A percentile compares a stretch with the other conserved stretches of the same genome.
These are phyloP conservation scores for Araneus ventricosus DNA, from an alignment of 1,140 invertebrate genomes.

Conservation along the genomic window DNA sequence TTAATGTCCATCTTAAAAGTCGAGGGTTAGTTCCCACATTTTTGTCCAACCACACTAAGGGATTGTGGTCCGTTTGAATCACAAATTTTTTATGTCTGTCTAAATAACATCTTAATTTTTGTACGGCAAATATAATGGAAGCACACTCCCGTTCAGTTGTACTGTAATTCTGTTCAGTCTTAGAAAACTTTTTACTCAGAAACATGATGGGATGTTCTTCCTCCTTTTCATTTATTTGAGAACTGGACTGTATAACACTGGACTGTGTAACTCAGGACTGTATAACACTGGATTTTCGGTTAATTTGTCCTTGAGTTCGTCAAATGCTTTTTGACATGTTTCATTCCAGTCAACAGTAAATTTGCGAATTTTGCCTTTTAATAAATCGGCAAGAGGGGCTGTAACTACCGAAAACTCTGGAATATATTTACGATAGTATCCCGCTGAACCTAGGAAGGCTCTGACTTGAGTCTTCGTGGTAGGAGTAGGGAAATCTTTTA, in stretches of 20 bases:
- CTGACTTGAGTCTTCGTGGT: no score
- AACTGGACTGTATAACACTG: constrained; percentile 3
- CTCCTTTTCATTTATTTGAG: neutral
- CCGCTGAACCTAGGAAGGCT: neutral
- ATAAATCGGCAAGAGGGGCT: neutral
- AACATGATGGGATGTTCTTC: constrained; percentile 32
- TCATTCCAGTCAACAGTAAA: no score
- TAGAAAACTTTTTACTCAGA: constrained; percentile 76
- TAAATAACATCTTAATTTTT: constrained; percentile 81
- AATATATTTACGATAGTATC: constrained; percentile 36
- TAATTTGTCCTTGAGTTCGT: constrained; percentile 18
- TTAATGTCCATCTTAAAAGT: constrained; percentile 81
- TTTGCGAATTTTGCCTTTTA: no score
- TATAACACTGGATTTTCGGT: constrained; percentile 43
- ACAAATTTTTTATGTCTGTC: constrained; percentile 80
- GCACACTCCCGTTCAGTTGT: constrained; percentile 82
- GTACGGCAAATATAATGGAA: constrained; percentile 81
- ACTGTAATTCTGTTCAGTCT: constrained; percentile 80
- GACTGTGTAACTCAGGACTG: neutral
- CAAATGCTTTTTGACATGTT: no score
- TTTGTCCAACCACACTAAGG: constrained; percentile 80
- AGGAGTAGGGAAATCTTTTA: constrained; percentile 76
- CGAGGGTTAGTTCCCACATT: constrained; percentile 79
- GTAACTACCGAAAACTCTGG: constrained; percentile 16
- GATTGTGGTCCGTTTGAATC: constrained; percentile 82